phyloP scores from a whole-genome alignment of 35 echinoderm and acorn worm genomes.

The Eucidaris tribuloides region DNA sequence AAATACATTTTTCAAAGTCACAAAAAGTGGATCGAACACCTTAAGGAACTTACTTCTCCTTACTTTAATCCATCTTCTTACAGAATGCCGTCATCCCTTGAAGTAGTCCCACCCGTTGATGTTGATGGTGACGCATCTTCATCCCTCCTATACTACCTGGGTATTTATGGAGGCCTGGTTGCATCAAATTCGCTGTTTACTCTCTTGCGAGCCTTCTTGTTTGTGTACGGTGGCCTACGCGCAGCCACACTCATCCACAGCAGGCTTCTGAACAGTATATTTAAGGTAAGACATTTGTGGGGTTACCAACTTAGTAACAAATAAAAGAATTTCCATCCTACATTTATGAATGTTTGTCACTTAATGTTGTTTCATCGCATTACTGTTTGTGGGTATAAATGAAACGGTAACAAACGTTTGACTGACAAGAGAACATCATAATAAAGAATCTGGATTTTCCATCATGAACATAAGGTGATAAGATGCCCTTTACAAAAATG shows the following conservation, averaged over 20 bases:
- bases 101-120: too few relatives aligned
- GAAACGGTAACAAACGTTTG: not conserved
- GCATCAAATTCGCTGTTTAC: constrained; percentile 74
- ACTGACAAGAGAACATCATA: not conserved
- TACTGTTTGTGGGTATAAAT: not conserved
- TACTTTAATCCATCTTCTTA: too few relatives aligned
- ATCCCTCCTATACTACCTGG: constrained; percentile 60
- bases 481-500: too few relatives aligned
- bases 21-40: too few relatives aligned
- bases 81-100: too few relatives aligned
- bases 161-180: constrained; percentile 83
- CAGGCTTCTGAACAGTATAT: constrained; percentile 42
- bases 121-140: constrained; percentile 28
- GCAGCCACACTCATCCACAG: constrained; percentile 52
- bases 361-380: not conserved
- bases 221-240: constrained; percentile 77
- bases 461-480: not conserved
- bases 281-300: constrained; percentile 31
- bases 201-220: constrained; percentile 67
- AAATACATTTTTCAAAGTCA: too few relatives aligned
- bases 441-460: not conserved
- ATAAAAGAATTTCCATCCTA: not conserved
- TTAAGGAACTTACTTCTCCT: too few relatives aligned
- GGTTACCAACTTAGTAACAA: too few relatives aligned
- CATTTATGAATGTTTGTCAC: not conserved